Percentiles rank a stretch among this genome's conserved stretches.
Evolutionary conservation across 2,113 vertebrate species (phyloP).

Genomic region (Hyla sarda): DNA sequence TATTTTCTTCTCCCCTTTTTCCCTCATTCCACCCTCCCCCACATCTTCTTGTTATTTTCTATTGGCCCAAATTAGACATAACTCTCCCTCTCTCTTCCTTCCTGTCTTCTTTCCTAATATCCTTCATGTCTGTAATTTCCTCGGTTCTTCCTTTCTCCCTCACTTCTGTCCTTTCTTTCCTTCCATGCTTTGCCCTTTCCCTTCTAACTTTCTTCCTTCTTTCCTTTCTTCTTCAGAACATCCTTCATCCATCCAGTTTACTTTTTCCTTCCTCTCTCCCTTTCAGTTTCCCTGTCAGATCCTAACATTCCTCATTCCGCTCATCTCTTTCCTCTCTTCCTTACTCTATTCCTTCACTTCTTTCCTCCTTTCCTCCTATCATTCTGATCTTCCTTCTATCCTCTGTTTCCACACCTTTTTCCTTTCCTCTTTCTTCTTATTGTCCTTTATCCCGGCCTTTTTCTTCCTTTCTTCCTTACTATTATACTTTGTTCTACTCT

Average conservation of each 20-base stretch:
- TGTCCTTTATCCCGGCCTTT: too few relatives aligned
- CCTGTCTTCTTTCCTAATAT: background rate
- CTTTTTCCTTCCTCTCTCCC: too few relatives aligned
- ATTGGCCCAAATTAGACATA: too few relatives aligned
- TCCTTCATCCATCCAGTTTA: too few relatives aligned
- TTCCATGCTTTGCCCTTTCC: background rate
- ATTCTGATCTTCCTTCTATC: too few relatives aligned
- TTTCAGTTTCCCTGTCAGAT: background rate
- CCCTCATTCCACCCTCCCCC: background rate
- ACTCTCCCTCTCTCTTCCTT: background rate
- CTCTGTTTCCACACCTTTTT: background rate
- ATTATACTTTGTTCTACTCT: too few relatives aligned
- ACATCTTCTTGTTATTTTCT: background rate
- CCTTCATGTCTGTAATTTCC: background rate
- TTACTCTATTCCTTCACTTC: background rate
- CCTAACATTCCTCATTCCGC: too few relatives aligned
- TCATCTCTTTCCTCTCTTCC: too few relatives aligned
- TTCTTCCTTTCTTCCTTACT: too few relatives aligned
- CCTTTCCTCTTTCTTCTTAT: background rate
- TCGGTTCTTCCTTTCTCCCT: background rate
- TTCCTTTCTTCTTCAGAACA: too few relatives aligned
- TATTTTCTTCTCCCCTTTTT: background rate
- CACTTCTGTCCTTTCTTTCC: background rate
- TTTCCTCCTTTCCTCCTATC: background rate
- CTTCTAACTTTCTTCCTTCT: background rate